phyloP scores from a whole-genome alignment of 1,140 invertebrate species.

The Uloborus diversus region DNA sequence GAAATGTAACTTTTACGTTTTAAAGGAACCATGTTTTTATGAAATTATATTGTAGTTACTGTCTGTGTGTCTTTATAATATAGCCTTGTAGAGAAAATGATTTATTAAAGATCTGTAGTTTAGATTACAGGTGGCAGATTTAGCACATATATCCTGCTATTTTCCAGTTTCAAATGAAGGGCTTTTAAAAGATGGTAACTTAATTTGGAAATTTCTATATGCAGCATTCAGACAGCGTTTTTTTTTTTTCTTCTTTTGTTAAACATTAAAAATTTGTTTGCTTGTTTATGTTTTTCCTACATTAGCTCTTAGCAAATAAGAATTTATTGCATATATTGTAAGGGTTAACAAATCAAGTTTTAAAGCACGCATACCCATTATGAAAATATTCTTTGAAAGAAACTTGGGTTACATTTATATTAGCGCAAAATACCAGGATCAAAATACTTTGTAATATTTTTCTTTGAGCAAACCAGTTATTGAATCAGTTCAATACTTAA shows the following conservation, averaged over 20 bases:
- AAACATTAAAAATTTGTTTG: not conserved
- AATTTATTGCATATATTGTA: no score
- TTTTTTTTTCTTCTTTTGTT: not conserved
- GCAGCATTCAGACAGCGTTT: not conserved
- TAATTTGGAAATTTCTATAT: not conserved
- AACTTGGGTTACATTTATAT: no score
- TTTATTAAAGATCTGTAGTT: constrained; percentile 33
- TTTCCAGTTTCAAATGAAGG: constrained; percentile 10
- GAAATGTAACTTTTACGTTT: not conserved
- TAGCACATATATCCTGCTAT: constrained; percentile 33
- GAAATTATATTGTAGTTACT: constrained; percentile 7
- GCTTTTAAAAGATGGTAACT: not conserved
- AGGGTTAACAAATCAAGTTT: no score
- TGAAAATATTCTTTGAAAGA: no score
- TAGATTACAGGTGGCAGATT: constrained; percentile 55
- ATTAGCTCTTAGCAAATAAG: not conserved
- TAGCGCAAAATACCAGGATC: no score
- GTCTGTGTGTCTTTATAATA: constrained; percentile 30
- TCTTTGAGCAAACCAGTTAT: no score
- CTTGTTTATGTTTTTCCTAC: not conserved
- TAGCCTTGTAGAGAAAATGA: constrained; percentile 30
- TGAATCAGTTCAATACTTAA: no score
- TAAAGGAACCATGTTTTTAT: not conserved
- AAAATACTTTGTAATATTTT: no score
- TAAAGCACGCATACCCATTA: no score